Base-by-base conservation (phyloP, 2,113 vertebrate species). In the Arenaria interpres region DNA sequence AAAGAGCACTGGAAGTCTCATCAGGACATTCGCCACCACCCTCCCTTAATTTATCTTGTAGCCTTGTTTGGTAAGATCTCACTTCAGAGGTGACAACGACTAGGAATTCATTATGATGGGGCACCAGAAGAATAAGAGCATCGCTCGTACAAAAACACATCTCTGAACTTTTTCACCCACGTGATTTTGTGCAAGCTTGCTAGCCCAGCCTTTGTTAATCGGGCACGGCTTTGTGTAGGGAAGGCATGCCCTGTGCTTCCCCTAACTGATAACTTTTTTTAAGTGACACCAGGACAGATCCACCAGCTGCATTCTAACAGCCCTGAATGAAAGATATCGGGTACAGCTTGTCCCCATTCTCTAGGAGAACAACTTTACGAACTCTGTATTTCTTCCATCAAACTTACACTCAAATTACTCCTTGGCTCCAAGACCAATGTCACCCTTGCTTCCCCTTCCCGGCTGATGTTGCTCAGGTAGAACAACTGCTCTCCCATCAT, bases 401-500 rank as follows among this genome's bases (percentile, higher is more conserved):
- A 81, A 98, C 98, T 98, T 96, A 99, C 99, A 60, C 98, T 99
- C 78, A 99, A 96, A 96, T 99, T 99, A 93, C 98, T 99, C 83
- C 99, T 98, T 37, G 99, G 99, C 95, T 99, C 99, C 97, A 99
- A 96, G 27, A 99, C 95, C 95, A 99, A 93, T 0, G 98, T 99
- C 59, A 98, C 97, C 95, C 99, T 98, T 48, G 92, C 96, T 37
- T 98, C 98, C 39, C 85, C 97, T 39, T 98, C 97, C 14, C 96
- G 97, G 82, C 92, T 94, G 69, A 99, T 85, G 59, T 97, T 97
- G 19, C 96, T 98, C 56, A 99, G 97, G 71, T 97, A 90, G 96
- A 99, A 98, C 9, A 99, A 24, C 59, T 98, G 98, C 97, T 99
- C 99, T 3, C 99, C 99, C 99, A 99, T 99, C 99, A 99, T 99